phyloP scores from a whole-genome alignment of 1,140 invertebrate genomes.

The Drosophila mayri region DNA sequence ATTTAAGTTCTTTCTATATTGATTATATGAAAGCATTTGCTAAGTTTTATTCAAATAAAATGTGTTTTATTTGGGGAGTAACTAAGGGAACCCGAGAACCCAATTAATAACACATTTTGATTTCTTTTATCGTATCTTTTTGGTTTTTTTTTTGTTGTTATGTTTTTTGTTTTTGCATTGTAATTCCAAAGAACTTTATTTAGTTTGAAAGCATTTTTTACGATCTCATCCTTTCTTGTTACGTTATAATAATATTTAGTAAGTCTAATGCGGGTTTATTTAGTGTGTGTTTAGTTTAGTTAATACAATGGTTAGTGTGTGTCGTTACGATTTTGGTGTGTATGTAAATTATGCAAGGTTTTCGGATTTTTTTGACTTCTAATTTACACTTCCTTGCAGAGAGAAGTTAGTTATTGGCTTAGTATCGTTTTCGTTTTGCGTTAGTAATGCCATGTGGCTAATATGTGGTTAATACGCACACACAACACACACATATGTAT shows the following conservation, averaged over 20 bases:
- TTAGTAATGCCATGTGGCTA: slow-evolving; percentile 27
- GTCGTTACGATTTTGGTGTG: slow-evolving; percentile 44
- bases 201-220: slow-evolving; percentile 83
- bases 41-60: neutral
- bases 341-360: slow-evolving; percentile 50
- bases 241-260: slow-evolving; percentile 80
- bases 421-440: slow-evolving; percentile 18
- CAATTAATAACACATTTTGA: neutral
- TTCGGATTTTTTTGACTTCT: slow-evolving; percentile 29
- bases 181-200: slow-evolving; percentile 84
- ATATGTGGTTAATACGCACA: slow-evolving; percentile 43
- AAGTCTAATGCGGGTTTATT: slow-evolving; percentile 73
- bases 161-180: slow-evolving; percentile 54
- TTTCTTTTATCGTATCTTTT: slow-evolving; percentile 43
- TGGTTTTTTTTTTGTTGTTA: slow-evolving; percentile 45
- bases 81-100: neutral
- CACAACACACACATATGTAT: slow-evolving; percentile 15
- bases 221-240: slow-evolving; percentile 54
- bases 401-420: slow-evolving; percentile 28
- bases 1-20: slow-evolving; percentile 39
- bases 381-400: slow-evolving; percentile 56
- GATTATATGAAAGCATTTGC: slow-evolving; percentile 37
- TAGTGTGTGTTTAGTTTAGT: slow-evolving; percentile 54
- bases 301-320: slow-evolving; percentile 76
- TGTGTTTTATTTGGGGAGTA: slow-evolving; percentile 3